phyloP scores from a whole-genome alignment of 2,113 vertebrate genomes.

The Ctenomys sociabilis region DNA sequence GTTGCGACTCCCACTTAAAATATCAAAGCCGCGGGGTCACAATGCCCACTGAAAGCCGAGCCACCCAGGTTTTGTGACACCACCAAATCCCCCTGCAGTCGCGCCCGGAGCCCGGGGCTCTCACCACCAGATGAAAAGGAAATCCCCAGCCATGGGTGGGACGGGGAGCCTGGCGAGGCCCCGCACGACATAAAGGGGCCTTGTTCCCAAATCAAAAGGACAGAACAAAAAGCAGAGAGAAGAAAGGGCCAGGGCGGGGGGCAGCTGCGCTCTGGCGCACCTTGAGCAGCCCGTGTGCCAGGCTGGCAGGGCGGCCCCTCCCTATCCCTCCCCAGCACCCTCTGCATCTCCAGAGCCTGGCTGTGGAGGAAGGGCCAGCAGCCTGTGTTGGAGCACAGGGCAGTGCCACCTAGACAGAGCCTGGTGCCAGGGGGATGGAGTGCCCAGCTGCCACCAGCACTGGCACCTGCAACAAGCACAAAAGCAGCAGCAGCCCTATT shows the following conservation, averaged over 20 bases:
- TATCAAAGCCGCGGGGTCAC: conserved; percentile 93
- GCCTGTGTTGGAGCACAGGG: accelerated
- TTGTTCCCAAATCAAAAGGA: conserved; percentile 89
- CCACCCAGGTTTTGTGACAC: conserved; percentile 94
- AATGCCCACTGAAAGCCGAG: conserved; percentile 96
- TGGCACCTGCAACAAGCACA: background rate
- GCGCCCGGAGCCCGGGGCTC: conserved; percentile 82
- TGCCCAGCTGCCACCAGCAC: too few species aligned
- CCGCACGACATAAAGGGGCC: conserved; percentile 89
- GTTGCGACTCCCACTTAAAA: conserved; percentile 94
- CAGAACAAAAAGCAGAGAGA: conserved; percentile 85
- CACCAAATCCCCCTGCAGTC: conserved; percentile 83
- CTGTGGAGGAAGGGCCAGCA: background rate
- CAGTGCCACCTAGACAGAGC: background rate
- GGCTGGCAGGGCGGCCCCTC: background rate
- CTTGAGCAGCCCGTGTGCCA: conserved; percentile 62
- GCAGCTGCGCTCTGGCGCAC: conserved; percentile 83
- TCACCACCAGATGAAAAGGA: conserved; percentile 88
- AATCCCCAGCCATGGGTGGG: conserved; percentile 89
- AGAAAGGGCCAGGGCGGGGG: conserved; percentile 82
- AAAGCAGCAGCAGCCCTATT: background rate
- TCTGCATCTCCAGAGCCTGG: background rate
- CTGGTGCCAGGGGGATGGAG: accelerated
- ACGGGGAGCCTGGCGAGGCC: conserved; percentile 87
- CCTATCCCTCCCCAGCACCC: accelerated